Conservation (phyloP, 1,140 invertebrate species). For the Colletes latitarsis region DNA sequence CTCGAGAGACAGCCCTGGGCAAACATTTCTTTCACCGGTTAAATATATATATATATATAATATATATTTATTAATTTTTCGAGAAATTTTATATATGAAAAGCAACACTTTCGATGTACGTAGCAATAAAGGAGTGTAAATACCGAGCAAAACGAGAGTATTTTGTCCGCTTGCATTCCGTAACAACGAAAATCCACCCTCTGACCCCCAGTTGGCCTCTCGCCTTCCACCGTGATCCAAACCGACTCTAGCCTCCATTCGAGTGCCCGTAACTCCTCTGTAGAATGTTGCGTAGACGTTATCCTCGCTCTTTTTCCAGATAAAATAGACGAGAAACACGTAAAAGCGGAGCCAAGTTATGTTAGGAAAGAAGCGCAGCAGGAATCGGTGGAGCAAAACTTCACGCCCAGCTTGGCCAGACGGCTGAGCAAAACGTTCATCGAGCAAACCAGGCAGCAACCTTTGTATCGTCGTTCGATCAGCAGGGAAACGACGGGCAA, state of each 20-base stretch:
- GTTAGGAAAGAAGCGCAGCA: slow-evolving; percentile 64
- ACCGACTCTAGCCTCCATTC: neutral
- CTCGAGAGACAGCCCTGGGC: neutral
- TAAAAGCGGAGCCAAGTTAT: slow-evolving; percentile 48
- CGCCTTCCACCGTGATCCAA: neutral
- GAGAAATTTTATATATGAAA: slow-evolving; percentile 61
- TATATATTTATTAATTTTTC: slow-evolving; percentile 68
- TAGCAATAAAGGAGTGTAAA: slow-evolving; percentile 74
- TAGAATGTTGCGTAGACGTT: slow-evolving; percentile 40
- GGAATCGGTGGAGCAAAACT: slow-evolving; percentile 71
- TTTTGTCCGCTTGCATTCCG: slow-evolving; percentile 39
- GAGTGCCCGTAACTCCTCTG: neutral
- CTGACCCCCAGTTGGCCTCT: neutral
- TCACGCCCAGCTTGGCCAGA: slow-evolving; percentile 76
- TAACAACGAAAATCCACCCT: neutral
- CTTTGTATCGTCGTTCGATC: slow-evolving; percentile 57
- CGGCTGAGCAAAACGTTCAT: slow-evolving; percentile 76
- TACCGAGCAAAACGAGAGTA: slow-evolving; percentile 31
- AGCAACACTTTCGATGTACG: slow-evolving; percentile 62
- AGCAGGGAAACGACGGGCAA: slow-evolving; percentile 36
- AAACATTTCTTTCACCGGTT: slow-evolving; percentile 15
- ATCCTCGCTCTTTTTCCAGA: slow-evolving; percentile 56
- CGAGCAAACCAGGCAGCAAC: slow-evolving; percentile 75
- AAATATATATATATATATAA: neutral
- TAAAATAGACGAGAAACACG: slow-evolving; percentile 56